Percentiles rank a stretch among this genome's conserved stretches.
Conservation (phyloP, 1,140 invertebrate genomes). For the Tribolium madens region DNA sequence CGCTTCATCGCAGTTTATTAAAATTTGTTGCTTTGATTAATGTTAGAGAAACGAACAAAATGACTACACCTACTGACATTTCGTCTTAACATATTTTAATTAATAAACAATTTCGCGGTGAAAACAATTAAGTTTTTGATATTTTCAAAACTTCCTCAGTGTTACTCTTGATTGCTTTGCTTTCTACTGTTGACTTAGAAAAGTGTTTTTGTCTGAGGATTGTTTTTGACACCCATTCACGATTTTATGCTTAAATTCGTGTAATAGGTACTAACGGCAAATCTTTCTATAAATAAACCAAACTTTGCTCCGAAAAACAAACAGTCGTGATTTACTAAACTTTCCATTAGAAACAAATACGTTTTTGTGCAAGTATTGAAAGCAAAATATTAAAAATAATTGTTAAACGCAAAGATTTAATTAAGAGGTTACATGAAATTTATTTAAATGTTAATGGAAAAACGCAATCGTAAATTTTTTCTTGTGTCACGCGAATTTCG, state of each 20-base stretch:
- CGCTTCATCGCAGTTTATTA: conserved; percentile 5
- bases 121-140: conserved; percentile 24
- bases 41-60: neutral
- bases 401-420: neutral
- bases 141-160: conserved; percentile 22
- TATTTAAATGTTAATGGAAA: neutral
- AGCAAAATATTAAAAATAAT: neutral
- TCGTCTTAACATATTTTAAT: neutral
- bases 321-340: neutral
- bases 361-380: too few relatives aligned
- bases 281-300: neutral
- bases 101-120: neutral
- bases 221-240: conserved; percentile 20
- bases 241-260: conserved; percentile 14
- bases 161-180: neutral
- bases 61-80: neutral
- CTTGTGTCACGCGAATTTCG: neutral
- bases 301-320: neutral
- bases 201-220: neutral
- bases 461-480: neutral
- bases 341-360: neutral
- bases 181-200: conserved; percentile 7
- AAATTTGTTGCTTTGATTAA: conserved; percentile 24
- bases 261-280: conserved; percentile 3
- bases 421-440: neutral